phyloP scores from a whole-genome alignment of 1,140 invertebrate species.

The Drosophila santomea region DNA sequence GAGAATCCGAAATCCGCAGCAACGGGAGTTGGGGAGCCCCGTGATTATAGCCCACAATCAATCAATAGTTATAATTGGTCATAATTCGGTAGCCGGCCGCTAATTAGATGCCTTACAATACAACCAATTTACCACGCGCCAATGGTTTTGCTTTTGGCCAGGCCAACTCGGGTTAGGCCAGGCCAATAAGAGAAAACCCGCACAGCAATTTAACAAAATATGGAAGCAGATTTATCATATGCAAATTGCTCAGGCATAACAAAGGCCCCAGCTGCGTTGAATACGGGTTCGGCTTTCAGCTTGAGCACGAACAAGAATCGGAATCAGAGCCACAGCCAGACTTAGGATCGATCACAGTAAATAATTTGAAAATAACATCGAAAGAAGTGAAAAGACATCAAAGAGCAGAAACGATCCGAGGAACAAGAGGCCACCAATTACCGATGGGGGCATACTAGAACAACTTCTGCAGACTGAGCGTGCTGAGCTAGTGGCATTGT shows the following conservation, averaged over 20 bases:
- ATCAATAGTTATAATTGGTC: constrained; percentile 71
- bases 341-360: background rate
- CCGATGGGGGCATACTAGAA: constrained; percentile 40
- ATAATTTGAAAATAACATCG: background rate
- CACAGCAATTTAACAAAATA: constrained; percentile 70
- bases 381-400: constrained; percentile 9
- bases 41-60: constrained; percentile 49
- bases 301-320: constrained; percentile 27
- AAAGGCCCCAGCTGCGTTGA: constrained; percentile 37
- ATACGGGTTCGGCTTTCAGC: constrained; percentile 24
- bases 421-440: constrained; percentile 50
- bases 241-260: constrained; percentile 60
- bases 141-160: constrained; percentile 32
- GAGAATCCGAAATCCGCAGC: constrained; percentile 10
- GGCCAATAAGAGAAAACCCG: constrained; percentile 37
- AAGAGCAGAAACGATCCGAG: constrained; percentile 15
- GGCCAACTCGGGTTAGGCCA: constrained; percentile 12
- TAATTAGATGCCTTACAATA: constrained; percentile 80
- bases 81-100: constrained; percentile 76
- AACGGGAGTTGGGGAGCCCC: constrained; percentile 38
- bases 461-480: constrained; percentile 26
- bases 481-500: constrained; percentile 22
- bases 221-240: constrained; percentile 80
- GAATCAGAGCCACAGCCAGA: constrained; percentile 33
- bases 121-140: constrained; percentile 63